These are phyloP conservation scores for Griposia aprilina DNA, from an alignment of 2,888 invertebrate species.

Conservation along the genomic window DNA sequence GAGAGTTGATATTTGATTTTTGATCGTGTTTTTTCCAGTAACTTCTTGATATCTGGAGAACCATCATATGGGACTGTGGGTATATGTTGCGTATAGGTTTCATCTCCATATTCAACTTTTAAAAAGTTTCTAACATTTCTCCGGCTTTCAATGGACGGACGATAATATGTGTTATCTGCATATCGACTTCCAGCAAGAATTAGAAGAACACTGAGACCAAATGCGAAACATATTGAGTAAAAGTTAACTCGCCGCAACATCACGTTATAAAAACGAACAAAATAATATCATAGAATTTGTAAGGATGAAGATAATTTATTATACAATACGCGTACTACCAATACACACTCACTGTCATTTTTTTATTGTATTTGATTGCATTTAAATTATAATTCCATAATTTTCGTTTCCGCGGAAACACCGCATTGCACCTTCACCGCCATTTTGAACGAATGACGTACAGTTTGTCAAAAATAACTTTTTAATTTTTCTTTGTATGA, in stretches of 20 bases:
- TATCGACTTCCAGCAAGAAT: slow-evolving; percentile 90
- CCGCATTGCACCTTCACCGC: slow-evolving; percentile 89
- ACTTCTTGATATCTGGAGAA: slow-evolving; percentile 81
- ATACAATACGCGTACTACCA: slow-evolving; percentile 79
- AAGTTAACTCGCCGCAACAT: slow-evolving; percentile 89
- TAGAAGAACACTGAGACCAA: slow-evolving; percentile 88
- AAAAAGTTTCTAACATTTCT: slow-evolving; percentile 88
- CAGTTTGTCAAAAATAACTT: slow-evolving; percentile 68
- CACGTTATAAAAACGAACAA: slow-evolving; percentile 79
- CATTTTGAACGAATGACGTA: slow-evolving; percentile 80
- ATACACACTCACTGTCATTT: slow-evolving; percentile 83
- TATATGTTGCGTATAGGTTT: slow-evolving; percentile 74
- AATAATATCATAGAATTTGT: slow-evolving; percentile 71
- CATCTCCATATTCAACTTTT: slow-evolving; percentile 91
- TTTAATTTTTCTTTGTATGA: slow-evolving; percentile 54
- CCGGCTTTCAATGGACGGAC: slow-evolving; percentile 84
- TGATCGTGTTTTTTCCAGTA: slow-evolving; percentile 82
- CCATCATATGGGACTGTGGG: slow-evolving; percentile 84
- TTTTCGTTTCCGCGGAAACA: slow-evolving; percentile 89
- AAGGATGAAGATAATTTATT: slow-evolving; percentile 73
- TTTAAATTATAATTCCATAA: slow-evolving; percentile 84
- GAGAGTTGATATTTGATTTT: slow-evolving; percentile 84
- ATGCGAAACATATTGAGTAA: slow-evolving; percentile 89
- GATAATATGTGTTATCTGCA: slow-evolving; percentile 89
- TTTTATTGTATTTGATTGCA: slow-evolving; percentile 79